phyloP scores from a whole-genome alignment of 1,140 invertebrate species.

The Helicoverpa zea region DNA sequence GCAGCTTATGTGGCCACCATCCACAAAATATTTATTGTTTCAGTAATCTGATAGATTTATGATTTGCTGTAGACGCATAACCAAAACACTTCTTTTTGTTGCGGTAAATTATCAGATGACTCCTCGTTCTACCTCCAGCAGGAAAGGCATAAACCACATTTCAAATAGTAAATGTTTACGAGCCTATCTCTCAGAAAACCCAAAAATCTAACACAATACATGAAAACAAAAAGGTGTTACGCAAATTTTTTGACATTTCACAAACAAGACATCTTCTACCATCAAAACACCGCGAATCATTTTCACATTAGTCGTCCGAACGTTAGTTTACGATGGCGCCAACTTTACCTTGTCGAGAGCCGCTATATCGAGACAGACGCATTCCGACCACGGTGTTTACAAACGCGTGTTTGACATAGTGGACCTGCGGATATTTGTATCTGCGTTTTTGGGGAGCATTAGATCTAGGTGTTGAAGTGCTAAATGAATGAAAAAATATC shows the following conservation, averaged over 20 bases:
- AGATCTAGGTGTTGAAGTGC: background rate
- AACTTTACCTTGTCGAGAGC: background rate
- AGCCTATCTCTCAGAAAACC: too few species aligned
- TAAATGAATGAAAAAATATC: too few species aligned
- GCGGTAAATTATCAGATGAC: too few species aligned
- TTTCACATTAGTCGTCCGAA: background rate
- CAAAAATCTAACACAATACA: too few species aligned
- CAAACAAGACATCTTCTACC: background rate
- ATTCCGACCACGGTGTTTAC: conserved; percentile 40
- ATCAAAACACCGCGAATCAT: background rate
- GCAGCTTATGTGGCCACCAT: background rate
- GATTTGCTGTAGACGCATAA: too few species aligned
- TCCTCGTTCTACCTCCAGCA: too few species aligned
- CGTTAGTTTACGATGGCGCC: conserved; percentile 18
- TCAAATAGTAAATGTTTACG: too few species aligned
- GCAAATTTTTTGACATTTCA: too few species aligned
- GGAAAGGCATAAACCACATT: too few species aligned
- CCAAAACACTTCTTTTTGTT: too few species aligned
- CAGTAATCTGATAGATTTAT: too few species aligned
- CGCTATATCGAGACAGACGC: conserved; percentile 43
- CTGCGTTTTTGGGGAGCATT: conserved; percentile 23
- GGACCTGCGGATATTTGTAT: conserved; percentile 16
- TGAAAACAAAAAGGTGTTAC: too few species aligned
- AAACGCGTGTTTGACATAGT: conserved; percentile 42
- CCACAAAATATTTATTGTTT: background rate